Evolutionary conservation across 1,140 invertebrate genomes (phyloP).

Genomic region (Brachionus rubens): DNA sequence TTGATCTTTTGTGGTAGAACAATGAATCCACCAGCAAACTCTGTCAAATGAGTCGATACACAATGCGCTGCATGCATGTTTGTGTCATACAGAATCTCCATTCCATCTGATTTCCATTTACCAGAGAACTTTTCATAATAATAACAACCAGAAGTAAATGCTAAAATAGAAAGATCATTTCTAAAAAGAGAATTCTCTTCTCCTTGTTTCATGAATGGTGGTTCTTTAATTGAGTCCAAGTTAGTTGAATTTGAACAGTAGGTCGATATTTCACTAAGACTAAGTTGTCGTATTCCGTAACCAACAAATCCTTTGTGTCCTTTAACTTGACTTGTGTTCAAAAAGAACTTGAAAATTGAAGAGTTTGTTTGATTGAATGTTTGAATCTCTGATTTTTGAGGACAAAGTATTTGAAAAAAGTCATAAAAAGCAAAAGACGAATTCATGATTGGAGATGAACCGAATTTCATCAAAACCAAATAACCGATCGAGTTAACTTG

Average conservation of each 20-base stretch:
- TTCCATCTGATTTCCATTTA: conserved; percentile 1
- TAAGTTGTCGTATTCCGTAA: not conserved
- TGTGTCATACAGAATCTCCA: not conserved
- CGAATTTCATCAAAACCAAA: conserved; percentile 1
- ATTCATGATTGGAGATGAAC: not conserved
- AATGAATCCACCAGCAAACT: conserved; percentile 57
- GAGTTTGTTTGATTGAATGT: not conserved
- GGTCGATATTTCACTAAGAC: not conserved
- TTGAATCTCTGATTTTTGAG: not conserved
- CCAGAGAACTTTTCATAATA: not conserved
- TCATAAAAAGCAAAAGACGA: not conserved
- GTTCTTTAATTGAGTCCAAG: not conserved
- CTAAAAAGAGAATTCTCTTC: not conserved
- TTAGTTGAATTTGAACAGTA: not conserved
- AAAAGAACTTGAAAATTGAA: not conserved
- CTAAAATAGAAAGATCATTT: not conserved
- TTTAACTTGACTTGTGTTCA: not conserved
- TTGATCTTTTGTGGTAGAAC: conserved; percentile 60
- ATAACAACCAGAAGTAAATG: not conserved
- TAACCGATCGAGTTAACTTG: not conserved
- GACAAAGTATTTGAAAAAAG: conserved; percentile 8
- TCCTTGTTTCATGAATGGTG: not conserved
- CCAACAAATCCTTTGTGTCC: conserved; percentile 4
- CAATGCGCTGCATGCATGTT: conserved; percentile 49
- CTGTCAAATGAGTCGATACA: no score